Base-by-base conservation (phyloP, 2,888 invertebrate genomes). In the Camptogramma bilineatum region DNA sequence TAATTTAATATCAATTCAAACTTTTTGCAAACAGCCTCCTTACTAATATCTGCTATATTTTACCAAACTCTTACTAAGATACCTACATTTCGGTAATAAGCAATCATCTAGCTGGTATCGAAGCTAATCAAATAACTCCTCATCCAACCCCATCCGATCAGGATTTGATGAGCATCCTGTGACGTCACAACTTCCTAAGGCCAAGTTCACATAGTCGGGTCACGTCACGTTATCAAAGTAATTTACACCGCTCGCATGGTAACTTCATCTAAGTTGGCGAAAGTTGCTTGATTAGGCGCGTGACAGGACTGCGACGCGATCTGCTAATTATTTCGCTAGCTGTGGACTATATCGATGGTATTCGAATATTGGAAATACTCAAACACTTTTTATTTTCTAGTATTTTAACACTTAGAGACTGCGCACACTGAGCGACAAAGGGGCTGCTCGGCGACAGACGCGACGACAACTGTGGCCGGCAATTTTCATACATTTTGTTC, bases 261-360 rank as follows among this genome's bases (percentile, higher is more conserved):
- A 88, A 88, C 86, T 88, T 83, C 82, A 88, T 89, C 86, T 84
- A 87, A 88, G 82, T 89, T 85, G 78, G 77, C 73, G 74, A 80
- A 84, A 87, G 83, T 88, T 86, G 82, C 75, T 85, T 88, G 88
- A 89, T 89, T 87, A 85, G 83, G 84, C 80, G 82, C 90, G 90
- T 90, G 89, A 84, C 82, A 66, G 60, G 83, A 81, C 83, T 83
- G 72, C 74, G 51, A 56, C 57, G 66, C n/a, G 68, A 17, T 57
- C 18, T 58, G 73, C 73, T 82, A 81, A 83, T 79, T 80, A 83
- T 83, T 80, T 79, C 74, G 64, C 47, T 52, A 39, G 58, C 66
- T 65, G 68, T 68, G 65, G 64, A 66, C 70, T 18, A 51, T 42
- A 51, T 50, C 48, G 48, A 48, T 39, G 39, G 48, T n/a, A 28